Conservation (phyloP, 2,888 invertebrate genomes). For the Ctena decussata region DNA sequence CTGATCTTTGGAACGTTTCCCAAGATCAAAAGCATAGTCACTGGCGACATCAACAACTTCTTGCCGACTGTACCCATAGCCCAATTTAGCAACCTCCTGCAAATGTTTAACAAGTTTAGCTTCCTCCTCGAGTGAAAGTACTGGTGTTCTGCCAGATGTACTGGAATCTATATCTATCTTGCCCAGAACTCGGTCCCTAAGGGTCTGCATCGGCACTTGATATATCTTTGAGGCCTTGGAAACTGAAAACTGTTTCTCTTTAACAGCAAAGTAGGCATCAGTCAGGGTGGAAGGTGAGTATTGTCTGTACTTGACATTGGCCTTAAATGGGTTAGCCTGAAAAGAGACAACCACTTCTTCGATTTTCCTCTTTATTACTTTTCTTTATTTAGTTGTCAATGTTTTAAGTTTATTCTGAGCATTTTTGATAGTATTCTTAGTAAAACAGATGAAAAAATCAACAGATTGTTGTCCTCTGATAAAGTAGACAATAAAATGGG, state of each 20-base stretch:
- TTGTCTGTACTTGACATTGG: not conserved
- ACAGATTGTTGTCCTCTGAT: too few species aligned
- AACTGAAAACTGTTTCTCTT: conserved; percentile 22
- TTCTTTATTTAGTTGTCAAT: too few species aligned
- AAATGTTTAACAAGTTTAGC: conserved; percentile 24
- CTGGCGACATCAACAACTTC: conserved; percentile 24
- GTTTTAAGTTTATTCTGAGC: too few species aligned
- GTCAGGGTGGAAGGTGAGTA: conserved; percentile 7
- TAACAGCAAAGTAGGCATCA: conserved; percentile 23
- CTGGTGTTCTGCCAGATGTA: not conserved
- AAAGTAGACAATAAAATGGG: too few species aligned
- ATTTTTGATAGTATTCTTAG: too few species aligned
- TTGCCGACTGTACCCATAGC: conserved; percentile 39
- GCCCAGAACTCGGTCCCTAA: conserved; percentile 25
- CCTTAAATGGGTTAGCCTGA: not conserved
- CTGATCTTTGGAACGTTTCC: conserved; percentile 18
- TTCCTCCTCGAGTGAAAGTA: conserved; percentile 25
- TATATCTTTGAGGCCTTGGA: conserved; percentile 5
- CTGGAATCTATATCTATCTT: conserved; percentile 20
- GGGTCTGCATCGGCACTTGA: conserved; percentile 12
- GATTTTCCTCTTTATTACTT: too few species aligned
- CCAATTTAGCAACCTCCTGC: conserved; percentile 27
- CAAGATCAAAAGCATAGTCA: conserved; percentile 29
- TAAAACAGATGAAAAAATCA: too few species aligned
- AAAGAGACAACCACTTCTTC: too few species aligned